These are phyloP conservation scores for Potamilus streckersoni DNA, from an alignment of 1,140 invertebrate species.

Conservation along the genomic window DNA sequence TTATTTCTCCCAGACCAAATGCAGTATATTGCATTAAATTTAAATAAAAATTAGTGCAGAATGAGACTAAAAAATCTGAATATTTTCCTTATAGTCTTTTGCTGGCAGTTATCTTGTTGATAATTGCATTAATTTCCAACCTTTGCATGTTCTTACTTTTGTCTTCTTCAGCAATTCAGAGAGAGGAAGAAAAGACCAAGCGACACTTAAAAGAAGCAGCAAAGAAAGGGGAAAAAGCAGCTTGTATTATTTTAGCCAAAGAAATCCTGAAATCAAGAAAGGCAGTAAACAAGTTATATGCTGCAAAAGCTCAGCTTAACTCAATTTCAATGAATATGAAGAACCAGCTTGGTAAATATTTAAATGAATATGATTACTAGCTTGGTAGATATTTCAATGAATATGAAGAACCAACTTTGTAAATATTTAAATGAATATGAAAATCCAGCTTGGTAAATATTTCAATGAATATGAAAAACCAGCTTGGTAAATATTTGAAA, in stretches of 20 bases:
- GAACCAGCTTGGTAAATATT: constrained; percentile 86
- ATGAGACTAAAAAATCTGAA: too few relatives aligned
- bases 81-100: too few relatives aligned
- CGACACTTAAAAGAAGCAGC: constrained; percentile 94
- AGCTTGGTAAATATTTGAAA: constrained; percentile 78
- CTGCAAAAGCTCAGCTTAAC: constrained; percentile 97
- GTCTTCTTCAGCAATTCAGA: constrained; percentile 80
- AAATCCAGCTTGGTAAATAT: constrained; percentile 89
- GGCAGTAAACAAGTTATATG: constrained; percentile 90
- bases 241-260: constrained; percentile 94
- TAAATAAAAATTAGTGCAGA: background rate
- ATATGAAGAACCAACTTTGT: constrained; percentile 98
- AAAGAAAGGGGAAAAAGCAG: constrained; percentile 94
- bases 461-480: constrained; percentile 79
- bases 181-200: constrained; percentile 98
- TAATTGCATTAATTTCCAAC: too few relatives aligned
- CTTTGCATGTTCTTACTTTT: background rate
- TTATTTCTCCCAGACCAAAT: too few relatives aligned
- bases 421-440: constrained; percentile 94
- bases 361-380: constrained; percentile 79
- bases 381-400: constrained; percentile 81
- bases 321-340: constrained; percentile 98
- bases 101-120: too few relatives aligned
- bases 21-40: background rate
- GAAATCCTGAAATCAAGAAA: constrained; percentile 93